Evolutionary conservation across 2,113 vertebrate genomes (phyloP), one percentile per base, ranked within the genome.

Genomic region (Hypomesus transpacificus): DNA sequence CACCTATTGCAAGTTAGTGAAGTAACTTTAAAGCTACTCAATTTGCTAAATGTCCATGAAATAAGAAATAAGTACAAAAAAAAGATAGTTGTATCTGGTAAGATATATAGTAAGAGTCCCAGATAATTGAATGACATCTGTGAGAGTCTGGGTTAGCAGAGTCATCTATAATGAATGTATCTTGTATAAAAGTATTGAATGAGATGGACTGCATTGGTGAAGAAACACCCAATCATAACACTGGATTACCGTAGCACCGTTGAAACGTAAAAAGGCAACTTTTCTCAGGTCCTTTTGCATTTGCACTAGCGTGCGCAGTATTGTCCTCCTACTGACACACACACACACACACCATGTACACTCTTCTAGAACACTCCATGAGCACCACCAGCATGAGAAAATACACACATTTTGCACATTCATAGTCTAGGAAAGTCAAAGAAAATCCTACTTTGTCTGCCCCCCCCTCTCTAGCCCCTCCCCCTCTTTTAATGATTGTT

Each of bases 221-320:
- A 50, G n/a, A 54, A 54, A 54, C 56, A 50, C 66, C 51, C 77
- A 73, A 69, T 74, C 69, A 76, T 63, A 51, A 58, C 9, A 60
- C 78, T 84, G 82, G 8, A 13, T 85, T 81, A 82, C 83, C 83
- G 82, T 88, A 89, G 87, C 87, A 90, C 87, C 76, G 0, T 73
- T 77, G 75, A 84, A 87, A 84, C 70, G 71, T 75, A 80, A 87
- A 64, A 91, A 87, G 85, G 88, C 84, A 85, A 79, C 70, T 0
- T 77, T 71, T 64, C 16, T 64, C 51, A 72, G 7, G 39, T 11
- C 39, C 16, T 75, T 75, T 72, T 22, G 52, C 28, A 66, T 80
- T 66, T 68, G 72, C 24, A 77, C 54, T 76, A 62, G 64, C 28
- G 53, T 75, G 54, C 46, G 73, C 53, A 31, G 58, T 78, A 34